These are phyloP conservation scores for Idaea dimidiata DNA, from an alignment of 2,888 invertebrate genomes.

Conservation along the genomic window DNA sequence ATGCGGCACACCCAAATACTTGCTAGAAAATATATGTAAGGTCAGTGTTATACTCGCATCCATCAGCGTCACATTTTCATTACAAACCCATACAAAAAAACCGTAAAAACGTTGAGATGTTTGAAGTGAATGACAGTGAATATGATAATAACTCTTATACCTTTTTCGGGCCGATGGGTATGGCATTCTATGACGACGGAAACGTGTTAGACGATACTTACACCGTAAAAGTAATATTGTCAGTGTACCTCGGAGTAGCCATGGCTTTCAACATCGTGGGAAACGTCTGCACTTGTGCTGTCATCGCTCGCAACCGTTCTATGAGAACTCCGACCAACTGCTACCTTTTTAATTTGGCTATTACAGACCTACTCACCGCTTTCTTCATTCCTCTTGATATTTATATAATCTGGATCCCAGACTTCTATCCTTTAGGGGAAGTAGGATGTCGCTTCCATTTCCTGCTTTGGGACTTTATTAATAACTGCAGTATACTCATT, in stretches of 20 bases:
- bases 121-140: slow-evolving; percentile 35
- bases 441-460: slow-evolving; percentile 87
- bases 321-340: slow-evolving; percentile 93
- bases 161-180: slow-evolving; percentile 58
- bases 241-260: slow-evolving; percentile 81
- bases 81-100: slow-evolving; percentile 4
- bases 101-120: slow-evolving; percentile 16
- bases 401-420: slow-evolving; percentile 87
- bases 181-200: slow-evolving; percentile 54
- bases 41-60: slow-evolving; percentile 42
- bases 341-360: slow-evolving; percentile 88
- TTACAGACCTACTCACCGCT: slow-evolving; percentile 87
- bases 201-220: slow-evolving; percentile 72
- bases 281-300: slow-evolving; percentile 88
- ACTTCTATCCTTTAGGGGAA: slow-evolving; percentile 88
- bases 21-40: neutral
- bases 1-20: neutral
- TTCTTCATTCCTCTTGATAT: slow-evolving; percentile 89
- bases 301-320: slow-evolving; percentile 85
- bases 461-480: slow-evolving; percentile 89
- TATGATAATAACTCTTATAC: slow-evolving; percentile 53
- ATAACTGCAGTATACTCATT: slow-evolving; percentile 89
- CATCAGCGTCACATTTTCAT: slow-evolving; percentile 32
- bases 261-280: slow-evolving; percentile 87
- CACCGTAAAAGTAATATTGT: slow-evolving; percentile 74